Percentiles rank a stretch among this genome's conserved stretches.
Evolutionary conservation across 2,888 invertebrate genomes (phyloP).

Genomic region (Oscheius sp.): DNA sequence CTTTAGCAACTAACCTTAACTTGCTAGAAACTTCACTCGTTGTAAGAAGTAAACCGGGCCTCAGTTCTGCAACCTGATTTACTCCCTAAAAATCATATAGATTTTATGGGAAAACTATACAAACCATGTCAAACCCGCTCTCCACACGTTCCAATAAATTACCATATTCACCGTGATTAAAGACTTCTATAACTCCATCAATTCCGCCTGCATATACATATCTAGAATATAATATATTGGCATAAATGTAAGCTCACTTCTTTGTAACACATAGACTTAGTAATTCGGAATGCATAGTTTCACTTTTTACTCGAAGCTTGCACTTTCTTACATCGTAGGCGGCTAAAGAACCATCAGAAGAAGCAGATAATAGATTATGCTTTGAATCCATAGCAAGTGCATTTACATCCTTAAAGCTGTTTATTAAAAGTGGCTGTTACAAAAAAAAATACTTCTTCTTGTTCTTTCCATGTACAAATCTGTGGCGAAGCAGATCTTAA

Average conservation of each 20-base stretch:
- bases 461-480: slow-evolving; percentile 53
- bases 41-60: slow-evolving; percentile 41
- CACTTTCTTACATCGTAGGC: slow-evolving; percentile 46
- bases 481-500: slow-evolving; percentile 41
- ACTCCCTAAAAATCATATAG: slow-evolving; percentile 38
- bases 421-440: not conserved
- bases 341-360: slow-evolving; percentile 49
- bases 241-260: slow-evolving; percentile 34
- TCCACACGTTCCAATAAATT: slow-evolving; percentile 59
- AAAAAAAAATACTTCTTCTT: slow-evolving; percentile 42
- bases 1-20: slow-evolving; percentile 23
- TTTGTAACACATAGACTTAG: slow-evolving; percentile 51
- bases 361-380: slow-evolving; percentile 43
- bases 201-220: slow-evolving; percentile 58
- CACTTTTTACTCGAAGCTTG: slow-evolving; percentile 53
- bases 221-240: slow-evolving; percentile 28
- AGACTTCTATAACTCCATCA: slow-evolving; percentile 63
- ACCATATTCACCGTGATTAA: slow-evolving; percentile 60
- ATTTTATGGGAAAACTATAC: no score
- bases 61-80: slow-evolving; percentile 40
- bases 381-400: slow-evolving; percentile 42
- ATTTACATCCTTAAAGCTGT: slow-evolving; percentile 44
- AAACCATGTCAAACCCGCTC: slow-evolving; percentile 55
- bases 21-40: slow-evolving; percentile 41
- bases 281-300: slow-evolving; percentile 62